phyloP scores from a whole-genome alignment of 1,140 invertebrate species.

The Drosophila leontia region DNA sequence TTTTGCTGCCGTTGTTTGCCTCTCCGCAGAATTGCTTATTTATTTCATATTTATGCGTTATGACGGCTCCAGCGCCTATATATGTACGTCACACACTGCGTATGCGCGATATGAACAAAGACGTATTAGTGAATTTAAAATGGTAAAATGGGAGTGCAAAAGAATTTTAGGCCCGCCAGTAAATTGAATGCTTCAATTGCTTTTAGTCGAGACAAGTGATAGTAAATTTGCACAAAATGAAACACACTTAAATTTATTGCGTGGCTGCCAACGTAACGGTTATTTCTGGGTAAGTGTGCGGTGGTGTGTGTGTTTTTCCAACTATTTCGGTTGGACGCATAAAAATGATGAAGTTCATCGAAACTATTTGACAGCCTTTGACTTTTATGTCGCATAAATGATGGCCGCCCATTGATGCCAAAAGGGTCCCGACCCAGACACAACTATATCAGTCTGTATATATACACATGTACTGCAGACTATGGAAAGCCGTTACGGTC shows the following conservation, averaged over 20 bases:
- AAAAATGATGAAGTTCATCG: slow-evolving; percentile 79
- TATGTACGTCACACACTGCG: slow-evolving; percentile 22
- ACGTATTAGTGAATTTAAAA: slow-evolving; percentile 75
- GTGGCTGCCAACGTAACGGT: slow-evolving; percentile 52
- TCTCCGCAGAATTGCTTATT: slow-evolving; percentile 35
- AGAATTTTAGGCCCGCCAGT: slow-evolving; percentile 48
- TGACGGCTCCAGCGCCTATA: slow-evolving; percentile 11
- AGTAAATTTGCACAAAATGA: slow-evolving; percentile 71
- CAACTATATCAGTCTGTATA: slow-evolving; percentile 8
- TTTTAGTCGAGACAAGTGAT: slow-evolving; percentile 67
- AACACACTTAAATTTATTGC: slow-evolving; percentile 75
- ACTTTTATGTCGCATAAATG: slow-evolving; percentile 65
- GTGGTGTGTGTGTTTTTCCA: not conserved
- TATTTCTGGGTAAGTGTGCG: slow-evolving; percentile 27
- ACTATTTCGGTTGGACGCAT: slow-evolving; percentile 36
- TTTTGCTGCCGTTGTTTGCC: slow-evolving; percentile 21
- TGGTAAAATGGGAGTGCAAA: slow-evolving; percentile 41
- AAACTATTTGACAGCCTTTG: slow-evolving; percentile 76
- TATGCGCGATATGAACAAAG: slow-evolving; percentile 60
- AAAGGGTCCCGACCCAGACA: slow-evolving; percentile 43
- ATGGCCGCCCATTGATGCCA: slow-evolving; percentile 47
- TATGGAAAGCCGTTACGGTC: slow-evolving; percentile 35
- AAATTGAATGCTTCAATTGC: slow-evolving; percentile 75
- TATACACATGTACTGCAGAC: not conserved
- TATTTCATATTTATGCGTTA: slow-evolving; percentile 65